A percentile compares a stretch with the other conserved stretches of the same genome.
phyloP scores from a whole-genome alignment of 2,797 vertebrate genomes.

The Echiichthys vipera region DNA sequence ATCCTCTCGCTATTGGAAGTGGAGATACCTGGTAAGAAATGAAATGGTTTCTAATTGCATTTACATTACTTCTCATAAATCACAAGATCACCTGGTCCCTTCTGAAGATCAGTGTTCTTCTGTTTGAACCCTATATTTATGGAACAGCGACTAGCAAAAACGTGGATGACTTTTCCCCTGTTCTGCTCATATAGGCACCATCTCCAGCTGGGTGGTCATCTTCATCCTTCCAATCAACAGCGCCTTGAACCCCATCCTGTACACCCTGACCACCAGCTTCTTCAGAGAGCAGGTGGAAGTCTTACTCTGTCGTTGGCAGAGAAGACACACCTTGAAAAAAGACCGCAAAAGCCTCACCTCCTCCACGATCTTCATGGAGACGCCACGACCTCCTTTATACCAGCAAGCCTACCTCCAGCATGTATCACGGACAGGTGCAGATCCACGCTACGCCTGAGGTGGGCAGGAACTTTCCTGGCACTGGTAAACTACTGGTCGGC shows the following conservation, averaged over 20 bases:
- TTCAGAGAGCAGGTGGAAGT: constrained; percentile 89
- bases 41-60: not conserved
- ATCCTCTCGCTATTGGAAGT: constrained; percentile 84
- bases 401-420: constrained; percentile 77
- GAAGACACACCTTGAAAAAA: constrained; percentile 78
- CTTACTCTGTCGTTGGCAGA: constrained; percentile 83
- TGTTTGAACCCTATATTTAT: not conserved
- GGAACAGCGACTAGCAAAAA: not conserved
- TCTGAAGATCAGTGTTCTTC: not conserved
- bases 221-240: constrained; percentile 90
- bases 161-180: not conserved
- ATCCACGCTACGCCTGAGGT: constrained; percentile 78
- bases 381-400: constrained; percentile 59
- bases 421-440: constrained; percentile 63
- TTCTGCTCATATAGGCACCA: constrained; percentile 74
- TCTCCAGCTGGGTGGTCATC: constrained; percentile 88
- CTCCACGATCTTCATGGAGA: constrained; percentile 79
- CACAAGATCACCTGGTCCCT: not conserved
- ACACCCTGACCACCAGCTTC: constrained; percentile 87
- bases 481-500: constrained; percentile 6
- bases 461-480: not conserved
- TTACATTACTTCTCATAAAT: not conserved
- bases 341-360: constrained; percentile 82
- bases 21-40: constrained; percentile 84
- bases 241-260: constrained; percentile 88